Evolutionary conservation across 2,797 vertebrate genomes (phyloP), one percentile per base, ranked within the genome.

Genomic region (Manis crassicaudata): DNA sequence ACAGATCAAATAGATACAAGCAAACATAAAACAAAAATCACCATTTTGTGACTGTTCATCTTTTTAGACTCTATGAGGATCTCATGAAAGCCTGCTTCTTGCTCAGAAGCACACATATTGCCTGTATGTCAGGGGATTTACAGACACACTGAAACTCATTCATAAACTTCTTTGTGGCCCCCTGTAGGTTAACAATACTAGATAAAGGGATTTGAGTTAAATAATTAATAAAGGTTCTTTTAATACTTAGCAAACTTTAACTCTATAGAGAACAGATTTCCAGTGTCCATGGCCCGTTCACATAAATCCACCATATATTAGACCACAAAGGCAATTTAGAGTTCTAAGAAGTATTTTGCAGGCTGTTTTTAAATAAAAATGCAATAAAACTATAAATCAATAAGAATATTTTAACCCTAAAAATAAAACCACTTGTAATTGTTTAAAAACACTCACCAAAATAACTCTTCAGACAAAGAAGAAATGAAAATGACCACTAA

Each of bases 211-310:
- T 95, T n/a, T 63, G 9, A 88, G 27, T 79, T 94, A 94, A 93
- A 97, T 85, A 79, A 94, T 96, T 95, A 91, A 93, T 81, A 93
- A 89, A 63, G 40, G 21, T 65, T 93, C 56, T 29, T 76, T 95
- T 88, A 90, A 68, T 90, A 92, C 96, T 92, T 81, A 93, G 21
- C 63, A 91, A 75, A 76, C 29, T 92, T 90, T 79, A 90, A 96
- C 10, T 84, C 62, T 92, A 27, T 58, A 50, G 50, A 93, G 52
- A 90, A 68, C 52, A 88, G n/a, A 75, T 92, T 96, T 95, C 32
- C 25, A 88, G 20, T 87, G 50, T 13, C 43, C 35, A 58, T 37
- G 10, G n/a, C 62, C 85, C 3, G 0, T 68, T 88, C 88, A 82
- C 43, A 88, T 68, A 89, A 95, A 93, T 77, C 40, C 12, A 54